A percentile compares a stretch with the other conserved stretches of the same genome.
Conservation (phyloP, 2,888 invertebrate genomes). For the Microdon myrmicae region DNA sequence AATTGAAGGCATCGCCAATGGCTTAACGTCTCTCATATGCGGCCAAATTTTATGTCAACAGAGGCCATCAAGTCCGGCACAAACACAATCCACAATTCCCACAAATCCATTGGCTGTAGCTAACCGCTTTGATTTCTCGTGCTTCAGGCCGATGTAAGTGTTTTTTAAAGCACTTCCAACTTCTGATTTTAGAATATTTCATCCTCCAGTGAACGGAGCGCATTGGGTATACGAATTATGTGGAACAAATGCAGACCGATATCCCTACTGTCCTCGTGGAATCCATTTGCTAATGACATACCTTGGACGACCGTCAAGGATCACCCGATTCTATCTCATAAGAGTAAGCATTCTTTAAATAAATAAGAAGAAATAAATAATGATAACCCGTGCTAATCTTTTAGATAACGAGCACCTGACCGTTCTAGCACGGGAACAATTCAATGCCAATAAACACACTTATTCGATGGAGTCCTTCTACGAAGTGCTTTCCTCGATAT, state of each 20-base stretch:
- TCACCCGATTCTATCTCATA: slow-evolving; percentile 81
- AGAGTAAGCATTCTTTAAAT: slow-evolving; percentile 68
- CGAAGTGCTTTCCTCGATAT: slow-evolving; percentile 55
- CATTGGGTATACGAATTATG: slow-evolving; percentile 78
- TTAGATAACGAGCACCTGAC: slow-evolving; percentile 42
- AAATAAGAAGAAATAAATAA: neutral
- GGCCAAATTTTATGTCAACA: slow-evolving; percentile 44
- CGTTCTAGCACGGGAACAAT: slow-evolving; percentile 39
- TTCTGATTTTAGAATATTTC: neutral
- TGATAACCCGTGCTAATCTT: neutral
- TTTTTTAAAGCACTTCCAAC: neutral
- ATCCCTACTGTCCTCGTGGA: slow-evolving; percentile 80
- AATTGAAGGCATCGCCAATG: slow-evolving; percentile 55
- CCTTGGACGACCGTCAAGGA: slow-evolving; percentile 83
- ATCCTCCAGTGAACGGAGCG: slow-evolving; percentile 74
- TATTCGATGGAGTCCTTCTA: slow-evolving; percentile 59
- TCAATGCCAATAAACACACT: slow-evolving; percentile 44
- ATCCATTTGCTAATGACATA: slow-evolving; percentile 82
- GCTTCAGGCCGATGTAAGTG: slow-evolving; percentile 54
- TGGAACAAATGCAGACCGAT: slow-evolving; percentile 81
- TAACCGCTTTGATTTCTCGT: slow-evolving; percentile 53
- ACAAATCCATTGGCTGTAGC: slow-evolving; percentile 36
- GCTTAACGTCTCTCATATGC: slow-evolving; percentile 51
- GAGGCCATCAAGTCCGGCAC: slow-evolving; percentile 5
- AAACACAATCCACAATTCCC: slow-evolving; percentile 6